Evolutionary conservation across 37 sponge, comb jelly and placozoan genomes (phyloP).

Genomic region (Cladorhizidae sp.): DNA sequence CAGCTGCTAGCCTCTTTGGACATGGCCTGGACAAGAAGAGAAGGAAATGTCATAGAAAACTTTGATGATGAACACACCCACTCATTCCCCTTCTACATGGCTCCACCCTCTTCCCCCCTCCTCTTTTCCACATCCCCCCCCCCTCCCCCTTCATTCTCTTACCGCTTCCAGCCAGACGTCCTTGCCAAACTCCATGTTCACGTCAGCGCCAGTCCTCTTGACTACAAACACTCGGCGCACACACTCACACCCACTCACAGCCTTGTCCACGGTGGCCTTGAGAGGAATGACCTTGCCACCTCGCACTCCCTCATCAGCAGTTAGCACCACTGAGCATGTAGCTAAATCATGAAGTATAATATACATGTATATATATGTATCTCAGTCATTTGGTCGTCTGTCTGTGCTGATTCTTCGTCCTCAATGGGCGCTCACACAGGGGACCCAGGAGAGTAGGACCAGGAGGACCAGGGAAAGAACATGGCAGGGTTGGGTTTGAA

Average conservation of each 20-base stretch:
- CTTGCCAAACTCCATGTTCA: slow-evolving; percentile 55
- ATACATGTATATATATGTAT: no score
- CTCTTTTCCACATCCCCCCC: neutral
- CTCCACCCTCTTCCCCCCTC: no score
- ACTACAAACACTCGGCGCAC: slow-evolving; percentile 82
- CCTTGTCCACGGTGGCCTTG: slow-evolving; percentile 85
- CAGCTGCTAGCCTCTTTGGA: slow-evolving; percentile 57
- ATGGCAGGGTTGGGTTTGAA: no score
- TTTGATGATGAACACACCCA: neutral
- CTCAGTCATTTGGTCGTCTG: no score
- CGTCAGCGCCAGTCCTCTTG: slow-evolving; percentile 78
- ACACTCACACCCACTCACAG: slow-evolving; percentile 68
- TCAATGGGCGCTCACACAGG: no score
- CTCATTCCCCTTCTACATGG: neutral
- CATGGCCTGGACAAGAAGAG: slow-evolving; percentile 70
- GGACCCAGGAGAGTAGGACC: no score
- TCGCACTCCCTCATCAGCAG: slow-evolving; percentile 88
- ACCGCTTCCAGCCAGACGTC: slow-evolving; percentile 85
- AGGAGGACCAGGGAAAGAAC: neutral
- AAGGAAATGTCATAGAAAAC: neutral
- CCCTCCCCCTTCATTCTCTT: neutral
- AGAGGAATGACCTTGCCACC: slow-evolving; percentile 88
- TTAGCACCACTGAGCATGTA: slow-evolving; percentile 77
- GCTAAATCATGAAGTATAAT: slow-evolving; percentile 6
- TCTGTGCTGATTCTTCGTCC: no score